Base-by-base conservation (phyloP, 2,113 vertebrate genomes). In the Melanerpes formicivorus region DNA sequence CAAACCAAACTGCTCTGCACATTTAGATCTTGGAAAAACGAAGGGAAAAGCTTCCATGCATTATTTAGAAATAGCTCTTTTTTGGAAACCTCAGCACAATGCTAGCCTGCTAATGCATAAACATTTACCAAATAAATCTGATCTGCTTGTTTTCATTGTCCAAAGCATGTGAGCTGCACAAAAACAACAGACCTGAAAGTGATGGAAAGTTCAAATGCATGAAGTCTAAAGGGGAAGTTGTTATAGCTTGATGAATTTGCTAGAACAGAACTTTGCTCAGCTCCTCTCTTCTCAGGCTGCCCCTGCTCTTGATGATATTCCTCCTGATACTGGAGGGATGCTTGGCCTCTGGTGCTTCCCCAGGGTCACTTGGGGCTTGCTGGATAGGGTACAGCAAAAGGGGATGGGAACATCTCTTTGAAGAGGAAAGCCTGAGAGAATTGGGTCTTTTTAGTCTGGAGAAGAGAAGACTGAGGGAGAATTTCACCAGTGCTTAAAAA, bases 31-130 rank as follows among this genome's bases (percentile, higher is more conserved):
- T 59, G 29, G 59, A 82, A 91, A 92, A 90, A 80, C 27, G 7
- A 95, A 76, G 12, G 32, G 3, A 93, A 89, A 91, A 74, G 18
- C 29, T 89, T 63, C 71, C 29, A 59, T 82, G 46, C 85, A 82
- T 91, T 93, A 95, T 92, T 95, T 89, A 92, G 82, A 19, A 79
- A 82, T 3, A 76, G 13, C 7, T 59, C 7, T 58, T 40, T 94
- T 86, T 40, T 7, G 0, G 72, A 88, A 96, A 87, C 11, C 59
- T 93, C 87, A 94, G 86, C 88, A 93, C 26, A 90, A 48, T 19
- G 25, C 56, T 80, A 56, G 5, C 77, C 50, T 66, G 80, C 73
- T 86, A 94, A 83, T 76, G 59, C 80, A 76, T 37, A 76, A 4
- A 64, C 30, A 84, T 84, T 75, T 55, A 66, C 59, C 69, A 42